These are phyloP conservation scores for Trematomus loennbergii DNA, from an alignment of 2,113 vertebrate species.

Conservation along the genomic window DNA sequence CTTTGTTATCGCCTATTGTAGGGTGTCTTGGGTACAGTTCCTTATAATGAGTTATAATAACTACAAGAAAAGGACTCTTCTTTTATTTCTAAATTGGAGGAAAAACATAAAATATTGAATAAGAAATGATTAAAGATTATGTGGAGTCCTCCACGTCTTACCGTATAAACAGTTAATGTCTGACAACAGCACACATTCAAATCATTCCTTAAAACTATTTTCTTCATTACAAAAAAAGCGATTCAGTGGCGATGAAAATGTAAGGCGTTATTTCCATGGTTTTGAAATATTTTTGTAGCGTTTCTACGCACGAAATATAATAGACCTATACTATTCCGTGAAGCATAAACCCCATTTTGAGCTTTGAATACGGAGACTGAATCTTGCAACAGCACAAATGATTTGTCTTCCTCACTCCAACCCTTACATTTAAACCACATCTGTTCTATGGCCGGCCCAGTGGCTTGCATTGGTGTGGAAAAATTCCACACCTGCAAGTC, in stretches of 20 bases:
- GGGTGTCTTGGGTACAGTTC: not conserved
- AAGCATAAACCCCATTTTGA: not conserved
- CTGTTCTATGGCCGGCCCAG: not conserved
- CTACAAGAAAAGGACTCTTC: not conserved
- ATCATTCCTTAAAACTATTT: not conserved
- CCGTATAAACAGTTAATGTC: no score
- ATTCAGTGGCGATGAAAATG: not conserved
- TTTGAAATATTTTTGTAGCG: not conserved
- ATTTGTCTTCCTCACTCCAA: not conserved
- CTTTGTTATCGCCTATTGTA: not conserved
- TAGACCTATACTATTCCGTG: no score
- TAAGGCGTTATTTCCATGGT: not conserved
- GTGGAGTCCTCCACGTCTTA: not conserved
- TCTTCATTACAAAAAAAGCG: not conserved
- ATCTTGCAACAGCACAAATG: not conserved
- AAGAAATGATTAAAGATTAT: not conserved
- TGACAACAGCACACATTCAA: not conserved
- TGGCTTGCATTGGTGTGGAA: conserved; percentile 21
- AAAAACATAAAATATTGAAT: not conserved
- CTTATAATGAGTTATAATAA: not conserved
- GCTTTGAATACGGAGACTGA: not conserved
- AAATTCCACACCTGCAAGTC: conserved; percentile 71
- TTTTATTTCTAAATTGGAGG: not conserved
- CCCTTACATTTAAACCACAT: not conserved
- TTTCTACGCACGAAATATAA: conserved; percentile 22